Conservation (phyloP, 2,888 invertebrate species). For the Perithous albicinctus region DNA sequence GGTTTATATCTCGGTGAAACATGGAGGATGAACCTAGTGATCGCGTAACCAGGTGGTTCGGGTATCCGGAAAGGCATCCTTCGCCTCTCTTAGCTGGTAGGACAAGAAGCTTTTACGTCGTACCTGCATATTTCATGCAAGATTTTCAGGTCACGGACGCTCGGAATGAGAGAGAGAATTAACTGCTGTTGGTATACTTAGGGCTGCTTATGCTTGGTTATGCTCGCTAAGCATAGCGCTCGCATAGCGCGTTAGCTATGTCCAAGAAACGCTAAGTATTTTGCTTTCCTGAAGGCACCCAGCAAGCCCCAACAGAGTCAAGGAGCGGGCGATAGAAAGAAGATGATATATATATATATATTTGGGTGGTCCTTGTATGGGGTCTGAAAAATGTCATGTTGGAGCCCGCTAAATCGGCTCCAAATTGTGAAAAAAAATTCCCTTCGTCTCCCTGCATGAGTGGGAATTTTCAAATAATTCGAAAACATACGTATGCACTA, state of each 20-base stretch:
- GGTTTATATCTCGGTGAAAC: constrained; percentile 3
- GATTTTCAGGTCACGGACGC: constrained; percentile 67
- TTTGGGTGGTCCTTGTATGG: no score
- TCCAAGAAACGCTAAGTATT: constrained; percentile 3
- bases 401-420: no score
- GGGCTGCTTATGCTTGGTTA: constrained; percentile 20
- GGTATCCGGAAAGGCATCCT: constrained; percentile 17
- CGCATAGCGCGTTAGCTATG: background rate
- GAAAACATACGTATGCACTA: no score
- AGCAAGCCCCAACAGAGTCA: background rate
- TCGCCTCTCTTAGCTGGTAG: constrained; percentile 12
- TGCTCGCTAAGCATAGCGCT: constrained; percentile 1
- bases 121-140: constrained; percentile 67
- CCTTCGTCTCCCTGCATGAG: no score
- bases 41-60: constrained; percentile 39
- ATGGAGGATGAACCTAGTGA: constrained; percentile 9
- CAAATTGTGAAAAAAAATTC: no score
- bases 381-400: no score
- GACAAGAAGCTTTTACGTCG: constrained; percentile 67
- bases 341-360: background rate
- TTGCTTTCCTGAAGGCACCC: background rate
- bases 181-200: constrained; percentile 27
- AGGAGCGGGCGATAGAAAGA: background rate
- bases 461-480: no score
- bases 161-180: constrained; percentile 34